Percentiles rank a stretch among this genome's conserved stretches.
Conservation (phyloP, 1,140 invertebrate genomes). For the Fopius arisanus region DNA sequence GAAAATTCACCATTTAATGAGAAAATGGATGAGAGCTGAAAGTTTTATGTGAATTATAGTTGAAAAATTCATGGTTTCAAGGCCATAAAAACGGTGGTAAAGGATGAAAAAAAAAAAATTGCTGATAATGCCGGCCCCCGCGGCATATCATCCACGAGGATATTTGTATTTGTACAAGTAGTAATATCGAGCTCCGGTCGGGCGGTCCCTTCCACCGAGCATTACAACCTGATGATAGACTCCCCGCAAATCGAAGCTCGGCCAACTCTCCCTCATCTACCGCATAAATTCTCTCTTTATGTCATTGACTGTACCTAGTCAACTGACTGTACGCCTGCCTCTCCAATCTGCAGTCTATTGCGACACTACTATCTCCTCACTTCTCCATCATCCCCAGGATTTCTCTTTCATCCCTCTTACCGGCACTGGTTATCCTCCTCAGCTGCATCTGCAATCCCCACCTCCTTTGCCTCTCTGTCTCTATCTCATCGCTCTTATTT, state of each 20-base stretch:
- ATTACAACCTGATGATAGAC: slow-evolving; percentile 18
- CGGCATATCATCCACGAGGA: slow-evolving; percentile 40
- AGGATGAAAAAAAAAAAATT: slow-evolving; percentile 28
- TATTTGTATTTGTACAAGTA: slow-evolving; percentile 56
- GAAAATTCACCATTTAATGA: too few relatives aligned
- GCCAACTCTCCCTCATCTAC: slow-evolving; percentile 2
- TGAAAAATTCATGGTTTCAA: neutral
- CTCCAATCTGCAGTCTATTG: slow-evolving; percentile 56
- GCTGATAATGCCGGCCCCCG: slow-evolving; percentile 23
- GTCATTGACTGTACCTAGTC: slow-evolving; percentile 38
- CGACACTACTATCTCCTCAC: slow-evolving; percentile 40
- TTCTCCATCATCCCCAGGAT: slow-evolving; percentile 2
- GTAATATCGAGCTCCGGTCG: slow-evolving; percentile 47
- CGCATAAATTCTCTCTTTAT: slow-evolving; percentile 2
- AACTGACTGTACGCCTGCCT: slow-evolving; percentile 47
- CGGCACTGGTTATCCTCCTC: neutral
- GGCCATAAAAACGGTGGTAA: neutral
- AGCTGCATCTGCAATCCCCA: neutral
- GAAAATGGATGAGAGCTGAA: too few relatives aligned
- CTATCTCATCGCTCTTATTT: neutral
- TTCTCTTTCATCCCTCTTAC: slow-evolving; percentile 26
- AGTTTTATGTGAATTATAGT: too few relatives aligned
- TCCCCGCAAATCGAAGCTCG: slow-evolving; percentile 5
- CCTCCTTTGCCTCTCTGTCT: neutral
- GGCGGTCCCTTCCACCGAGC: slow-evolving; percentile 21